Percentiles rank a stretch among this genome's conserved stretches.
Conservation (phyloP, 1,140 invertebrate genomes). For the Drosophila pseudoobscura region DNA sequence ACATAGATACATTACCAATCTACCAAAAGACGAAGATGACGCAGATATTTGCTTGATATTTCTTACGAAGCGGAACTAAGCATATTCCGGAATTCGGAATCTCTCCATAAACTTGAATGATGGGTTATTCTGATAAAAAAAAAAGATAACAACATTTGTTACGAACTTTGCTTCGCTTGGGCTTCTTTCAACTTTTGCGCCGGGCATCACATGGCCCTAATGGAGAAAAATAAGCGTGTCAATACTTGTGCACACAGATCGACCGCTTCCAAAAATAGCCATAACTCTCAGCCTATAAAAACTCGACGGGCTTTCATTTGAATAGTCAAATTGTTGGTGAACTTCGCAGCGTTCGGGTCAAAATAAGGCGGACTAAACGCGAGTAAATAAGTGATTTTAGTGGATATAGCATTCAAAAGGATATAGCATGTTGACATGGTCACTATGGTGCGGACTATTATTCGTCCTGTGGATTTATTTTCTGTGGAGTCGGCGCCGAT, state of each 20-base stretch:
- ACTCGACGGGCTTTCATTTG: slow-evolving; percentile 23
- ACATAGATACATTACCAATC: no score
- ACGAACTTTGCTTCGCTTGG: slow-evolving; percentile 6
- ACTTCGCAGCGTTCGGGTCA: slow-evolving; percentile 37
- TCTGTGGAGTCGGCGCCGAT: slow-evolving; percentile 73
- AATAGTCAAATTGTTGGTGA: slow-evolving; percentile 42
- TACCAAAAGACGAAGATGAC: no score
- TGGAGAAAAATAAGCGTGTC: slow-evolving; percentile 35
- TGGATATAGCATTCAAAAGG: slow-evolving; percentile 1
- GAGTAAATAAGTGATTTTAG: background rate
- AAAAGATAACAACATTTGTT: background rate
- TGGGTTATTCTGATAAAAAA: no score
- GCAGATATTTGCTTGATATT: no score
- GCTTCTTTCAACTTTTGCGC: slow-evolving; percentile 18
- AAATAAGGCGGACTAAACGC: background rate
- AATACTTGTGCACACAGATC: slow-evolving; percentile 32
- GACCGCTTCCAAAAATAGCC: slow-evolving; percentile 31
- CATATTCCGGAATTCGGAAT: no score
- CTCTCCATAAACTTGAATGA: no score
- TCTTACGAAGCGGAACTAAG: no score
- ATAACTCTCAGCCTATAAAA: slow-evolving; percentile 66
- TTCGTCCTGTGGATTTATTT: slow-evolving; percentile 70
- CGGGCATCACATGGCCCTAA: slow-evolving; percentile 11
- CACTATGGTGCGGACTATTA: slow-evolving; percentile 50
- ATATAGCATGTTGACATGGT: slow-evolving; percentile 57